Base-by-base conservation (phyloP, 2,797 vertebrate species). In the Hafferia zeledoni region DNA sequence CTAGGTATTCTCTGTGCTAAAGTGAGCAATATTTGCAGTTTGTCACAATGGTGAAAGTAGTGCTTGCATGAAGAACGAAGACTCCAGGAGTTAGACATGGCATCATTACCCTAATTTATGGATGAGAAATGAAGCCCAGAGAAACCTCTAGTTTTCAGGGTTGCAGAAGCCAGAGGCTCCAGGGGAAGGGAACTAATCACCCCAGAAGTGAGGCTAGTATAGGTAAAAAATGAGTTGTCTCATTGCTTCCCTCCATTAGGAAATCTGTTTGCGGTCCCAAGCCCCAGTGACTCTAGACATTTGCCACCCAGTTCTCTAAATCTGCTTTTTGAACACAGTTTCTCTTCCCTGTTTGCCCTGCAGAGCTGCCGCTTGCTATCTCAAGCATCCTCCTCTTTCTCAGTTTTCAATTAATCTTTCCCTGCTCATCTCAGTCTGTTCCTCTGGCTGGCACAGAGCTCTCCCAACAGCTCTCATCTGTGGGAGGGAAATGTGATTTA, bases 371-470 rank as follows among this genome's bases (percentile, higher is more conserved):
- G 70, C 69, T 82, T 82, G 57, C 87, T 95, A 72, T 88, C 85
- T 76, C 61, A 57, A 77, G 67, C 70, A 63, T 91, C 92, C 55
- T 96, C 63, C 81, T 93, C 77, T 63, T 82, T 83, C 70, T 93
- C 91, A 93, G 88, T 83, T 95, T 95, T 78, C 83, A 55, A 2
- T 91, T 90, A 76, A 93, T 94, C 87, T 94, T 52, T 90, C 87
- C 80, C 90, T 55, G 83, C 96, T 96, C 94, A 67, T 84, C 91
- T 89, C 74, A 10, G 85, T 43, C 47, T 95, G 69, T 75, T 95
- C 61, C 61, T 75, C 46, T 68, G 80, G 69, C 87, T 94, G 90
- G 85, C 25, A 0, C 69, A 52, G 83, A 94, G 59, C 74, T 86
- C 77, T 92, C 79, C 68, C 2, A 0, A 25, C 77, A 86, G 6